Conservation (phyloP, 2,113 vertebrate species). For the Taxidea taxus region DNA sequence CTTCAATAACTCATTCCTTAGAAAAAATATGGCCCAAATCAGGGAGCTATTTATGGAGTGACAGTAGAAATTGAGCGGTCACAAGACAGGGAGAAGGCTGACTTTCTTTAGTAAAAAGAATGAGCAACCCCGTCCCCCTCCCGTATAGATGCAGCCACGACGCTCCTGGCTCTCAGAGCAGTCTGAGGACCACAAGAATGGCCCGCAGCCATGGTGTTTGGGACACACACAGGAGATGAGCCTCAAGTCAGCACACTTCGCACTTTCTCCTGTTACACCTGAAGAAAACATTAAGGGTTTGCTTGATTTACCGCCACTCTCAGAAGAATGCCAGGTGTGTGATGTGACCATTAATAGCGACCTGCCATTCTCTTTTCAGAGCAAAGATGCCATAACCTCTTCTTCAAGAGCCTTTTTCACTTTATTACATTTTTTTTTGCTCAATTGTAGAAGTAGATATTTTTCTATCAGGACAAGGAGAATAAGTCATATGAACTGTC, state of each 20-base stretch:
- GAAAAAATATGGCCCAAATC: not conserved
- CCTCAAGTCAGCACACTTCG: not conserved
- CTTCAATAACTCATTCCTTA: slow-evolving; percentile 41
- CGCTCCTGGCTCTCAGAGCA: fast-evolving
- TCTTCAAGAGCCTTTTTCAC: not conserved
- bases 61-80: not conserved
- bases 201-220: not conserved
- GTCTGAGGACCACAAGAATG: not conserved
- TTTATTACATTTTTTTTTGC: not conserved
- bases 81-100: not conserved
- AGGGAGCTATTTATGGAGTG: slow-evolving; percentile 33
- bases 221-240: fast-evolving
- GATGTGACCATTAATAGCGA: not conserved
- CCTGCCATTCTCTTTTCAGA: not conserved
- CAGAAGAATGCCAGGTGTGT: fast-evolving
- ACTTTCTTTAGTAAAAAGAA: not conserved
- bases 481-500: slow-evolving; percentile 21
- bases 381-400: not conserved
- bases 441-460: not conserved
- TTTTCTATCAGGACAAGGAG: not conserved
- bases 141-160: fast-evolving
- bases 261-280: not conserved
- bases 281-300: not conserved
- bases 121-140: too few relatives aligned
- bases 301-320: not conserved